A percentile compares a stretch with the other conserved stretches of the same genome.
Conservation (phyloP, 2,113 vertebrate species). For the Lanius ludovicianus region DNA sequence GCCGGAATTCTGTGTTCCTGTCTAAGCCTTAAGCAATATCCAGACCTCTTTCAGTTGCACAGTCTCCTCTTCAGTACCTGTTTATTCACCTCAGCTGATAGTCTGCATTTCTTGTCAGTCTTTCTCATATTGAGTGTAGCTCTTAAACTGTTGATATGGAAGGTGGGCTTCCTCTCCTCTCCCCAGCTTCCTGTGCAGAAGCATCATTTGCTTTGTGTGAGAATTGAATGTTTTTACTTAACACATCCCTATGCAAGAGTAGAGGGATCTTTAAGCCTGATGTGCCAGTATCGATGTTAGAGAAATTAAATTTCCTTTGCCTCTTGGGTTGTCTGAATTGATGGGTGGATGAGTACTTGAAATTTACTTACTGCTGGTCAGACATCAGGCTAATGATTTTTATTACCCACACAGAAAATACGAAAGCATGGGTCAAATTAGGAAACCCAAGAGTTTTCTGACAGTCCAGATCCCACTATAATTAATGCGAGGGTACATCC, state of each 20-base stretch:
- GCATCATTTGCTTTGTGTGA: background rate
- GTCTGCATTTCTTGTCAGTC: background rate
- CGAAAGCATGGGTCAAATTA: background rate
- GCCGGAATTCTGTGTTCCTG: background rate
- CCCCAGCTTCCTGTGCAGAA: background rate
- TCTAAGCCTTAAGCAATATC: background rate
- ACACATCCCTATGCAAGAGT: background rate
- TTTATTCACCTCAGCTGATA: background rate
- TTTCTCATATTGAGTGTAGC: background rate
- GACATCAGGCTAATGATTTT: background rate
- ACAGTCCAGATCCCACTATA: background rate
- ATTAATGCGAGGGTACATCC: background rate
- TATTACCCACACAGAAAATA: background rate
- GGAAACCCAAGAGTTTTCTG: background rate
- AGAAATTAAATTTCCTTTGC: background rate
- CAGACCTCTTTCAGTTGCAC: background rate
- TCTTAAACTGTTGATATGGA: background rate
- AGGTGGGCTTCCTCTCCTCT: background rate
- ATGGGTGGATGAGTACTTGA: background rate
- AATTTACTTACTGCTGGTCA: background rate
- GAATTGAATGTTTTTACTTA: background rate
- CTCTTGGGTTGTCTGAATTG: background rate
- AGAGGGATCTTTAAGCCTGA: background rate
- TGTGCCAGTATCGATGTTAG: background rate
- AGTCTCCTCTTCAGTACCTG: background rate